Percentiles rank a stretch among this genome's conserved stretches.
Evolutionary conservation across 2,888 invertebrate species (phyloP).

Genomic region (Mechanitis messenoides): DNA sequence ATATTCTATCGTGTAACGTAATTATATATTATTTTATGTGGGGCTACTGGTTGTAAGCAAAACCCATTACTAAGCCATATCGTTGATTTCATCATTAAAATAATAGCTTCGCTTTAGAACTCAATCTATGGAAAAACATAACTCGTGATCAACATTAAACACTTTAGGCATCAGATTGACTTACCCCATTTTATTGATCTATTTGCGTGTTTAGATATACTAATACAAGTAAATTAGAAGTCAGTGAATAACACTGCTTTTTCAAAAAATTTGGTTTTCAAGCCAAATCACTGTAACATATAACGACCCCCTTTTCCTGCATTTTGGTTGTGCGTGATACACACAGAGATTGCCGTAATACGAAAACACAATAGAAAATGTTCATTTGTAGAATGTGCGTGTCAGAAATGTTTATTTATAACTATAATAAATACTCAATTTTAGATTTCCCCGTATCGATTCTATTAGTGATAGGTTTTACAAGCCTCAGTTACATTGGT

Average conservation of each 20-base stretch:
- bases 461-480: slow-evolving; percentile 43
- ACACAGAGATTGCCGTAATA: slow-evolving; percentile 49
- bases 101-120: slow-evolving; percentile 31
- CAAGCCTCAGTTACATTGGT: slow-evolving; percentile 2
- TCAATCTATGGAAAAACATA: slow-evolving; percentile 31
- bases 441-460: slow-evolving; percentile 67
- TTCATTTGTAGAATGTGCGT: slow-evolving; percentile 51
- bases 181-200: slow-evolving; percentile 32
- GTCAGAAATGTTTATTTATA: slow-evolving; percentile 61
- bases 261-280: slow-evolving; percentile 56
- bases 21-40: slow-evolving; percentile 45
- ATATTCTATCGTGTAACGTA: slow-evolving; percentile 53
- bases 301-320: slow-evolving; percentile 53
- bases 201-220: slow-evolving; percentile 64
- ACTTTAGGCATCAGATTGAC: slow-evolving; percentile 45
- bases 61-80: slow-evolving; percentile 32
- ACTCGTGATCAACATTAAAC: slow-evolving; percentile 44
- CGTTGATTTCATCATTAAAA: slow-evolving; percentile 41
- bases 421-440: slow-evolving; percentile 68
- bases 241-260: slow-evolving; percentile 64
- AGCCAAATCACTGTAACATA: slow-evolving; percentile 51
- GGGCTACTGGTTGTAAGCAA: slow-evolving; percentile 44
- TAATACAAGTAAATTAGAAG: slow-evolving; percentile 58
- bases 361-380: slow-evolving; percentile 52
- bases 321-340: slow-evolving; percentile 63